A percentile compares a stretch with the other conserved stretches of the same genome.
Evolutionary conservation across 2,113 vertebrate genomes (phyloP).

Genomic region (Pelecanus crispus): DNA sequence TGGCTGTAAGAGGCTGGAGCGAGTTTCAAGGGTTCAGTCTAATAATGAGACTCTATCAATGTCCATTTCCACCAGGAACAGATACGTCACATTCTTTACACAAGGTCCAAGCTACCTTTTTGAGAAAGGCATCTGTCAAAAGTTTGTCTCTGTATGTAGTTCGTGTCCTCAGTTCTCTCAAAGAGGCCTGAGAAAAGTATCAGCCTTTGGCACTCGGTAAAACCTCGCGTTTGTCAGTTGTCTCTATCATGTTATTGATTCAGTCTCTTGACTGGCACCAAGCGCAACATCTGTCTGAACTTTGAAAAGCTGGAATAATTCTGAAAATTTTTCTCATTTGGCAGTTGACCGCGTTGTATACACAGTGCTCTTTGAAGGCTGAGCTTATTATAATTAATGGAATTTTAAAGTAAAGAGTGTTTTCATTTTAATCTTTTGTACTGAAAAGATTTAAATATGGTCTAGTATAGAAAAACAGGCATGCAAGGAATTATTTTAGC

Average conservation of each 20-base stretch:
- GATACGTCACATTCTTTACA: background rate
- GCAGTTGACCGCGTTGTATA: background rate
- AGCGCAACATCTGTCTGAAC: background rate
- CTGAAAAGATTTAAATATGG: background rate
- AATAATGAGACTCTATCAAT: fast-evolving
- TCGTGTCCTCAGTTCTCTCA: fast-evolving
- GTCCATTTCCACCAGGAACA: background rate
- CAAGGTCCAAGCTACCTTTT: background rate
- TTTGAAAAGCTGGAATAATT: background rate
- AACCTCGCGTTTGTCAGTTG: fast-evolving
- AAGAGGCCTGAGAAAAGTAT: background rate
- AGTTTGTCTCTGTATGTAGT: background rate
- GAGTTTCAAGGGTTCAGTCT: background rate
- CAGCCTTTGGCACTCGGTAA: background rate
- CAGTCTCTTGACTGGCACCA: background rate
- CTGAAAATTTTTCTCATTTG: background rate
- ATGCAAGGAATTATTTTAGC: background rate
- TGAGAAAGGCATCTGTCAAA: background rate
- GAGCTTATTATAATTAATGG: background rate
- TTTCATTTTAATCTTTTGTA: background rate
- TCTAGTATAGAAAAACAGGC: background rate
- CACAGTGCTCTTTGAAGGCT: background rate
- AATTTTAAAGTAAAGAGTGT: background rate
- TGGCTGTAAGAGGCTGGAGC: no score
- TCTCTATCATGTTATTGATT: background rate